Evolutionary conservation across 2,888 invertebrate species (phyloP).

Genomic region (Drosophila pullipes): DNA sequence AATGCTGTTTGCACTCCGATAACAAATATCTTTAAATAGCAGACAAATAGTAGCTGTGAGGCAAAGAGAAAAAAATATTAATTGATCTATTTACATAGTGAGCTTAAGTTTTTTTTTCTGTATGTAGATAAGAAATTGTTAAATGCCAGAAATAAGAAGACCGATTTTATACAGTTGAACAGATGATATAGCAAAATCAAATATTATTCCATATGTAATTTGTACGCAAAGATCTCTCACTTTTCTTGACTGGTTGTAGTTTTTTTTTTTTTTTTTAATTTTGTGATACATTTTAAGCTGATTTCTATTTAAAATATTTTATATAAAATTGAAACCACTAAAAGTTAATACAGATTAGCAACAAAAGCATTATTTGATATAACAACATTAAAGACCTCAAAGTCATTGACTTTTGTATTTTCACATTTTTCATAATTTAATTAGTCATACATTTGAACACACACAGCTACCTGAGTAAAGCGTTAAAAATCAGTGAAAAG

Average conservation of each 20-base stretch:
- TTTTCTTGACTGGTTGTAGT: background rate
- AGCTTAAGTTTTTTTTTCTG: background rate
- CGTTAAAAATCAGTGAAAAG: conserved; percentile 66
- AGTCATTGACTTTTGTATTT: conserved; percentile 58
- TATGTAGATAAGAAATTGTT: conserved; percentile 25
- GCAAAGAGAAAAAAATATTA: background rate
- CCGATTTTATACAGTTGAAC: background rate
- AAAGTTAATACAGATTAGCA: background rate
- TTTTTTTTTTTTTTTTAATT: background rate
- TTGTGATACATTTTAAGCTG: too few relatives aligned
- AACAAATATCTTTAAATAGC: conserved; percentile 41
- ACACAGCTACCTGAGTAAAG: conserved; percentile 39
- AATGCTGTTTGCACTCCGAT: conserved; percentile 45
- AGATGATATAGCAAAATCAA: background rate
- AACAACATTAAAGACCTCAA: conserved; percentile 23
- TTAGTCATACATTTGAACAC: conserved; percentile 51
- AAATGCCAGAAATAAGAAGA: conserved; percentile 5
- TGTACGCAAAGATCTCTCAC: background rate
- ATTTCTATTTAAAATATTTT: too few relatives aligned
- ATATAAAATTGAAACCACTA: background rate
- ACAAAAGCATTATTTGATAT: conserved; percentile 6
- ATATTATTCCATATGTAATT: background rate
- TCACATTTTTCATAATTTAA: conserved; percentile 68
- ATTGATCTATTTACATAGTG: background rate
- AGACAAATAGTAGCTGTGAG: conserved; percentile 11